These are phyloP conservation scores for Rhinogobius similis DNA, from an alignment of 2,113 vertebrate genomes.

Conservation along the genomic window DNA sequence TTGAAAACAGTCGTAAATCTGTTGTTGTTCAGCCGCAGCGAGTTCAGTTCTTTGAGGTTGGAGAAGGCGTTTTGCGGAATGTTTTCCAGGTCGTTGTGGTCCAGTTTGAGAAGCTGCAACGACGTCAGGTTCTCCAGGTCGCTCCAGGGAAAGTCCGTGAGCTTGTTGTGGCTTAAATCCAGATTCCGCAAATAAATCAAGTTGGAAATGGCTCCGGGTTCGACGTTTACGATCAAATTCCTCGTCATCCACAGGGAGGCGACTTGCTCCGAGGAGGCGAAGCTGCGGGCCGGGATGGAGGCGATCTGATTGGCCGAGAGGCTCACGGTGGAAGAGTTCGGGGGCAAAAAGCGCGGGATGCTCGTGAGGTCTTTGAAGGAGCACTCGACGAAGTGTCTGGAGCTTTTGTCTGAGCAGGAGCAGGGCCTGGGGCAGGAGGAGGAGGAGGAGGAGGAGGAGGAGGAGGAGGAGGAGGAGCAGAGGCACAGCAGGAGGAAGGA, in stretches of 20 bases:
- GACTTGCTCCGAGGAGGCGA: slow-evolving; percentile 82
- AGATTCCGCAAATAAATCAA: slow-evolving; percentile 89
- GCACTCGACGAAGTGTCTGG: slow-evolving; percentile 88
- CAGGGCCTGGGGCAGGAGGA: slow-evolving; percentile 86
- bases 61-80: slow-evolving; percentile 85
- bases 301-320: slow-evolving; percentile 90
- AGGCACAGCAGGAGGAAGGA: slow-evolving; percentile 66
- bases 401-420: slow-evolving; percentile 84
- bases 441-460: slow-evolving; percentile 55
- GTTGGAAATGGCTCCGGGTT: slow-evolving; percentile 78
- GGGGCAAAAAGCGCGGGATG: slow-evolving; percentile 85
- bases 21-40: slow-evolving; percentile 94
- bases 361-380: slow-evolving; percentile 85
- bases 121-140: slow-evolving; percentile 88
- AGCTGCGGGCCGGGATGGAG: slow-evolving; percentile 76
- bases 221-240: slow-evolving; percentile 84
- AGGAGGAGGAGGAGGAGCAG: background rate
- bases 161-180: slow-evolving; percentile 91
- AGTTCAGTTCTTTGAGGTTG: slow-evolving; percentile 85
- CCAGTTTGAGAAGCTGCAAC: slow-evolving; percentile 92
- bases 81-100: slow-evolving; percentile 87
- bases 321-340: slow-evolving; percentile 86
- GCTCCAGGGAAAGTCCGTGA: slow-evolving; percentile 89
- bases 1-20: slow-evolving; percentile 80
- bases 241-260: slow-evolving; percentile 92